A percentile compares a stretch with the other conserved stretches of the same genome.
phyloP scores from a whole-genome alignment of 2,797 vertebrate species.

The Onychomys torridus region DNA sequence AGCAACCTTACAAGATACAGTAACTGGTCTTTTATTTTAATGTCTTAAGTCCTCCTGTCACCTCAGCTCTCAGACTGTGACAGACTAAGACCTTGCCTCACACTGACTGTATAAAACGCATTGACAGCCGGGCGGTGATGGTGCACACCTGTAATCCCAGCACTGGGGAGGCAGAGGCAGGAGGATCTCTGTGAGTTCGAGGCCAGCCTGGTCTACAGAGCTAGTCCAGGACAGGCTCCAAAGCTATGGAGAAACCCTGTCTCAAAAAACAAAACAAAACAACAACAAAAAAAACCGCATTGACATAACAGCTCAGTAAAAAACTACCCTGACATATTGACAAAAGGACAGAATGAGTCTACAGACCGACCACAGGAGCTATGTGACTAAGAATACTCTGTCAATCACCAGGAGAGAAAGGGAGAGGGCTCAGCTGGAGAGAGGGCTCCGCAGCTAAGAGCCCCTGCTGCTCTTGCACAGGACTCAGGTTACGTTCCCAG shows the following conservation, averaged over 20 bases:
- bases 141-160: no score
- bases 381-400: neutral
- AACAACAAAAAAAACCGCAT: no score
- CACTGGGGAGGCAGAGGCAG: no score
- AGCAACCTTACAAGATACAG: constrained; percentile 84
- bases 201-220: no score
- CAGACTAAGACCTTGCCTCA: neutral
- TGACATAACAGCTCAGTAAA: neutral
- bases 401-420: neutral
- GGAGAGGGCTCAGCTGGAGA: neutral
- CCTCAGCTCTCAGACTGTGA: constrained; percentile 38
- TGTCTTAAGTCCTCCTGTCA: neutral
- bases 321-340: neutral
- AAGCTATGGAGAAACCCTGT: no score
- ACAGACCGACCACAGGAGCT: neutral
- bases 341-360: neutral
- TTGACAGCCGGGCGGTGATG: no score
- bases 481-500: neutral
- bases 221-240: no score
- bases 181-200: no score
- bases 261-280: no score
- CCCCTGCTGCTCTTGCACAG: no score
- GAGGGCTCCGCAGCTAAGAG: no score
- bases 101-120: constrained; percentile 48
- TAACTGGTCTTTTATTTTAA: constrained; percentile 18